Evolutionary conservation across 2,888 invertebrate species (phyloP), one percentile per base, ranked within the genome.

Genomic region (Celastrina argiolus): DNA sequence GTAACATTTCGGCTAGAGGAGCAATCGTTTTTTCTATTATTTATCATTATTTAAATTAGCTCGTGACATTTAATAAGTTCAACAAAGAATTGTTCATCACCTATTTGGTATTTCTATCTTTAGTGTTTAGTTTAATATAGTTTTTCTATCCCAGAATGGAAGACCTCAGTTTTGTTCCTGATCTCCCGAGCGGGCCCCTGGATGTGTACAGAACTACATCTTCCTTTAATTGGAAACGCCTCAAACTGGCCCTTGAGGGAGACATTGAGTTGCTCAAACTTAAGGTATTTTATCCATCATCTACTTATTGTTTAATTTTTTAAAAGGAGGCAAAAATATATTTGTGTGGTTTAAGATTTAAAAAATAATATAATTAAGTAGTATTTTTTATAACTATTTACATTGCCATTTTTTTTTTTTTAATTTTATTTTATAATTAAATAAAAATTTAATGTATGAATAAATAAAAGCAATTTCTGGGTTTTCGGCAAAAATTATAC

Each of bases 211-310:
- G 98, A 73, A 94, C 94, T 73, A 93, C 92, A 71, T 95, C 97
- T 1, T 94, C 94, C 16, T 98, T 98, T 77, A 93, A 97, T 80
- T 98, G 97, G 97, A 97, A 97, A 84, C 92, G 93, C 70, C 92
- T 98, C 83, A 95, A 95, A 79, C 79, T 96, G 56, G 93, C 96
- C 66, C 89, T 98, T 69, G 97, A 97, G 81, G 96, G 95, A 71
- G 94, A 95, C 76, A 81, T 91, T 66, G 94, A 96, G 64, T 88
- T 93, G 70, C 83, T 97, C 39, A 92, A 93, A 80, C 93, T 95
- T 69, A 97, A 97, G 94, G 98, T 97, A 83, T 85, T 81, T 73
- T 14, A 39, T 56, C 34, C 59, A 66, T 69, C 59, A 36, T 56
- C 61, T 69, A 63, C 12, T 65, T 64, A 61, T 45, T 14, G 14